These are phyloP conservation scores for Cladopsammia gracilis DNA, from an alignment of 64 coral and sea anemone species.

Conservation along the genomic window DNA sequence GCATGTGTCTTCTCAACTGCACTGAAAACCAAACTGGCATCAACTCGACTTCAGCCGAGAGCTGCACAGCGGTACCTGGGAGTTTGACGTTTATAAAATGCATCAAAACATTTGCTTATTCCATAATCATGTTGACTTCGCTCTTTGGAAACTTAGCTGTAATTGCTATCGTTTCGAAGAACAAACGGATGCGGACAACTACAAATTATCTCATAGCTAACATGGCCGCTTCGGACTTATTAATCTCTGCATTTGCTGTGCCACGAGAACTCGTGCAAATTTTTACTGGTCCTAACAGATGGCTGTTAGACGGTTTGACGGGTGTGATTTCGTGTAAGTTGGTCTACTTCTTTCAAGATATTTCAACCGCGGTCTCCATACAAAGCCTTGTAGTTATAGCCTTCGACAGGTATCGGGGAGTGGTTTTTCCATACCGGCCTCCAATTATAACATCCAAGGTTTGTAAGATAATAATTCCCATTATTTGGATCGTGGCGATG, in stretches of 20 bases:
- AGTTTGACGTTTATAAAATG: neutral
- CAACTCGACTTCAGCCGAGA: neutral
- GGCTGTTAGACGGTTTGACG: slow-evolving; percentile 36
- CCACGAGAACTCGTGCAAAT: slow-evolving; percentile 21
- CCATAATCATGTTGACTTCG: slow-evolving; percentile 42
- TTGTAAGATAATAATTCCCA: neutral
- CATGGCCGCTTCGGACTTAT: slow-evolving; percentile 55
- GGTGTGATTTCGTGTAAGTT: slow-evolving; percentile 53
- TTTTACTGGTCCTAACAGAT: neutral
- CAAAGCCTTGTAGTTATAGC: slow-evolving; percentile 62
- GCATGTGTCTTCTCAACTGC: neutral
- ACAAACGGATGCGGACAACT: slow-evolving; percentile 30
- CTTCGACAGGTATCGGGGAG: slow-evolving; percentile 43
- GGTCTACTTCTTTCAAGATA: slow-evolving; percentile 42
- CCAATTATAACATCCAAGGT: slow-evolving; percentile 21
- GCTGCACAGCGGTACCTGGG: neutral
- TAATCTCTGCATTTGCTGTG: slow-evolving; percentile 35
- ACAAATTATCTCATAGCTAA: slow-evolving; percentile 63
- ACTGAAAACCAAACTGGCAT: neutral
- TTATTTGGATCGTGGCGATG: slow-evolving; percentile 39
- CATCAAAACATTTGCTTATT: slow-evolving; percentile 7
- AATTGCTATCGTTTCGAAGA: slow-evolving; percentile 34
- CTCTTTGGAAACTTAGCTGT: slow-evolving; percentile 50
- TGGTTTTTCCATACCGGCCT: slow-evolving; percentile 44
- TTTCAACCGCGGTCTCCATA: slow-evolving; percentile 44